Evolutionary conservation across 1,140 invertebrate species (phyloP), one percentile per base, ranked within the genome.

Genomic region (Brachionus calyciflorus): DNA sequence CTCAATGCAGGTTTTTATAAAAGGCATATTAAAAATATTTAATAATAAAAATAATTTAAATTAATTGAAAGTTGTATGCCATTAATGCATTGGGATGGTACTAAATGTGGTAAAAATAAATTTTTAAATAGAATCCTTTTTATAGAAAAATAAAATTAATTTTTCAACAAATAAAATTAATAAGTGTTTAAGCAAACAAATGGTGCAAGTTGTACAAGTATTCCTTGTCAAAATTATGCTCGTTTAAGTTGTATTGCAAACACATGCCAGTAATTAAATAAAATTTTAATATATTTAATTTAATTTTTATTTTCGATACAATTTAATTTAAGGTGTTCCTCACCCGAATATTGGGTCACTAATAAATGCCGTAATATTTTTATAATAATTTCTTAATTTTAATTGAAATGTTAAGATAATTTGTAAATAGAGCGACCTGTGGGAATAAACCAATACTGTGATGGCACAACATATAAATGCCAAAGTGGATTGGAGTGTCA

Each of bases 281-380:
- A 69, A 44, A n/a, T 69, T 24, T 24, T 5, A 69, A 46, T 17
- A 69, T 46, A 41, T 44, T 24, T 1, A 12, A 10, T 37, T 44
- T 10, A 41, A 28, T 17, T 46, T 30, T 70, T 51, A 46, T 46
- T 46, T 46, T 3, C 4, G n/a, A 37, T 37, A 9, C 49, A 51
- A 46, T 33, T 30, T 26, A 4, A 4, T 9, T 37, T 17, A 51
- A 73, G 68, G 3, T 70, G 68, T 24, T 9, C 19, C 26, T 46
- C 24, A 49, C 40, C 41, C 10, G 21, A 70, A 51, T 51, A 73
- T 24, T 73, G 69, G 69, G 69, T 73, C 10, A 24, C 30, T 3
- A 73, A 73, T 41, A 73, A 73, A 55, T 73, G 69, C 17, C 69
- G 69, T 73, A 73, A 48, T 28, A 17, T n/a, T 40, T 37, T 55